These are phyloP conservation scores for Ridgeia piscesae DNA, from an alignment of 1,140 invertebrate genomes.

Conservation along the genomic window DNA sequence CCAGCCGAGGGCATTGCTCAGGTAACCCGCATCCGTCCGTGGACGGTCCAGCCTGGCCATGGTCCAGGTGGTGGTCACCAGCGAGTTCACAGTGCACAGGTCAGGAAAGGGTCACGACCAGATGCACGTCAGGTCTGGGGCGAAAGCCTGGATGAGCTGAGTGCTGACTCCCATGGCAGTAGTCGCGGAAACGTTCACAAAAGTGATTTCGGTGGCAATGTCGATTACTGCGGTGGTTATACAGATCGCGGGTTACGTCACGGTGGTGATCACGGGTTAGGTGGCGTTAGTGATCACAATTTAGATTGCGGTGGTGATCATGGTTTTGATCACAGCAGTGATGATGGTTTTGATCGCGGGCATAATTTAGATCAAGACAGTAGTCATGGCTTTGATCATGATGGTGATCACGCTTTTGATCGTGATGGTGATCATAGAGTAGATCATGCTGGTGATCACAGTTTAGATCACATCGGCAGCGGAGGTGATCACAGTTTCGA, in stretches of 20 bases:
- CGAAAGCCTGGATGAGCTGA: not conserved
- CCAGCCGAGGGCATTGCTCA: constrained; percentile 2
- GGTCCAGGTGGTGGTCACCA: not conserved
- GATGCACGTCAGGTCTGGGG: not conserved
- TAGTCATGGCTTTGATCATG: not conserved
- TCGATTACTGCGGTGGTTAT: not conserved
- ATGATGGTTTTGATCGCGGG: too few relatives aligned
- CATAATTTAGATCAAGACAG: too few relatives aligned
- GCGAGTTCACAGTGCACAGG: not conserved
- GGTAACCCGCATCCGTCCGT: constrained; percentile 11
- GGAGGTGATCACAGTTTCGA: not conserved
- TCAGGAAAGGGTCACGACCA: not conserved
- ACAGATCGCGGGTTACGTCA: too few relatives aligned
- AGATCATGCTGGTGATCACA: not conserved
- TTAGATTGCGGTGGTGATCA: too few relatives aligned
- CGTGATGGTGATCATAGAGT: not conserved
- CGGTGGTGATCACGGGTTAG: too few relatives aligned
- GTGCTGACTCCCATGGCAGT: not conserved
- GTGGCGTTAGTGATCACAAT: too few relatives aligned
- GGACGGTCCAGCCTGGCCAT: not conserved
- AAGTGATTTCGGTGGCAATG: not conserved
- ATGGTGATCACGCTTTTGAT: not conserved
- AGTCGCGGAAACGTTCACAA: not conserved
- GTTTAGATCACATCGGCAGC: not conserved
- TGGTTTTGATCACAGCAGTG: too few relatives aligned